Percentiles rank a stretch among this genome's conserved stretches.
Conservation (phyloP, 2,888 invertebrate species). For the Sialis lutaria region DNA sequence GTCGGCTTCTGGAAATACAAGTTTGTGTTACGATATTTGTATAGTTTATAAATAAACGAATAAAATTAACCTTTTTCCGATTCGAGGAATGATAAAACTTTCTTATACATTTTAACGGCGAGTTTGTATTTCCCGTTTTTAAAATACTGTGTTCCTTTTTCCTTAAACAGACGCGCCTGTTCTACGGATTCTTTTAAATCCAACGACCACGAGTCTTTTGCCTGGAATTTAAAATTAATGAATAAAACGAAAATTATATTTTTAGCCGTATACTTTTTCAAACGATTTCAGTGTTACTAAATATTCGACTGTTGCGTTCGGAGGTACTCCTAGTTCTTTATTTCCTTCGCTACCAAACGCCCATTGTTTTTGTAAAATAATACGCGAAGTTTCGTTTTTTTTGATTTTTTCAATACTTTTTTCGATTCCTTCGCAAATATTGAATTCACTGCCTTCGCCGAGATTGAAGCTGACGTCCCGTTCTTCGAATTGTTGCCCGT, state of each 20-base stretch:
- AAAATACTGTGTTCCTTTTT: slow-evolving; percentile 81
- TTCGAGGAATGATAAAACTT: slow-evolving; percentile 48
- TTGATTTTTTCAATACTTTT: slow-evolving; percentile 64
- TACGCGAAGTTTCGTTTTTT: slow-evolving; percentile 56
- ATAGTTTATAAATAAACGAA: slow-evolving; percentile 3
- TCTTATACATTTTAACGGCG: slow-evolving; percentile 77
- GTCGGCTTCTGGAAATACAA: slow-evolving; percentile 17
- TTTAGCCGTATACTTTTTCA: slow-evolving; percentile 42
- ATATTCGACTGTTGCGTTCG: slow-evolving; percentile 64
- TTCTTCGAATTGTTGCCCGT: slow-evolving; percentile 57
- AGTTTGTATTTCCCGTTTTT: slow-evolving; percentile 58
- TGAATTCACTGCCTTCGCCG: slow-evolving; percentile 67
- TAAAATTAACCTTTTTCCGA: slow-evolving; percentile 26
- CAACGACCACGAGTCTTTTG: slow-evolving; percentile 69
- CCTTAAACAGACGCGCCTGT: slow-evolving; percentile 67
- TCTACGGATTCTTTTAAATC: slow-evolving; percentile 61
- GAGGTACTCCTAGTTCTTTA: slow-evolving; percentile 53
- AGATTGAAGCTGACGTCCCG: slow-evolving; percentile 65
- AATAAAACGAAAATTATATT: background rate
- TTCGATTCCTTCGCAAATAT: slow-evolving; percentile 69
- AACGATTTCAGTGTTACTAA: slow-evolving; percentile 65
- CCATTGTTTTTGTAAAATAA: slow-evolving; percentile 58
- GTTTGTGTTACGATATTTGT: slow-evolving; percentile 3
- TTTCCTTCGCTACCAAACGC: slow-evolving; percentile 63
- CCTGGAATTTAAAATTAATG: slow-evolving; percentile 24